Conservation (phyloP, 2,113 vertebrate species). For the Hydrolagus affinis region DNA sequence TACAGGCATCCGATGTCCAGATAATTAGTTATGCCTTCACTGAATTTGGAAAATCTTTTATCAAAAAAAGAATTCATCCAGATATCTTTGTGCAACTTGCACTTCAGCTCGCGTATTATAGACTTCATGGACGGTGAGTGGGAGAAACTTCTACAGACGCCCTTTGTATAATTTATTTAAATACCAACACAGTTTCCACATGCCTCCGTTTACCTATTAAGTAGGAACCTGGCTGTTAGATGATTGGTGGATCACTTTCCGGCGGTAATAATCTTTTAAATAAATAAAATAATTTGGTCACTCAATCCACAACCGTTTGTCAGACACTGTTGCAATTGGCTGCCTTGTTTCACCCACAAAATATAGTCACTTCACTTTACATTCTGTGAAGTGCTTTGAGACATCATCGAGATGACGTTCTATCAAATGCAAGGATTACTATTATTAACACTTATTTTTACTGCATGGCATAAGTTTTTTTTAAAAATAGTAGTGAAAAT, state of each 20-base stretch:
- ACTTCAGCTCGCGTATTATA: constrained; percentile 81
- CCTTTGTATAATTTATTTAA: neutral
- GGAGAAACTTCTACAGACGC: neutral
- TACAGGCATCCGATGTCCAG: constrained; percentile 70
- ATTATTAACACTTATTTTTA: neutral
- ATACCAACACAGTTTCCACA: neutral
- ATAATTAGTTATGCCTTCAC: constrained; percentile 68
- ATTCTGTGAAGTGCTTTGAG: too few species aligned
- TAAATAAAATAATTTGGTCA: too few species aligned
- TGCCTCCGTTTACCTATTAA: too few species aligned
- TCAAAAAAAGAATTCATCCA: constrained; percentile 77
- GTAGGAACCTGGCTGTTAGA: too few species aligned
- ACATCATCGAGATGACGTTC: too few species aligned
- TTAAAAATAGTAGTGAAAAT: neutral
- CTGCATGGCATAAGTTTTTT: neutral
- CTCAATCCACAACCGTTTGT: too few species aligned
- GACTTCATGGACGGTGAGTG: constrained; percentile 64
- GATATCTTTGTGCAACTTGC: constrained; percentile 88
- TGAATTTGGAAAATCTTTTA: constrained; percentile 73
- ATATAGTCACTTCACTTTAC: too few species aligned
- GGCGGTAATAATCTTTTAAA: too few species aligned
- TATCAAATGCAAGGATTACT: too few species aligned
- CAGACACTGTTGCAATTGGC: too few species aligned
- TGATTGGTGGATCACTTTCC: too few species aligned
- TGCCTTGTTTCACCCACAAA: too few species aligned